phyloP scores from a whole-genome alignment of 2,113 vertebrate species.

The Bungarus multicinctus region DNA sequence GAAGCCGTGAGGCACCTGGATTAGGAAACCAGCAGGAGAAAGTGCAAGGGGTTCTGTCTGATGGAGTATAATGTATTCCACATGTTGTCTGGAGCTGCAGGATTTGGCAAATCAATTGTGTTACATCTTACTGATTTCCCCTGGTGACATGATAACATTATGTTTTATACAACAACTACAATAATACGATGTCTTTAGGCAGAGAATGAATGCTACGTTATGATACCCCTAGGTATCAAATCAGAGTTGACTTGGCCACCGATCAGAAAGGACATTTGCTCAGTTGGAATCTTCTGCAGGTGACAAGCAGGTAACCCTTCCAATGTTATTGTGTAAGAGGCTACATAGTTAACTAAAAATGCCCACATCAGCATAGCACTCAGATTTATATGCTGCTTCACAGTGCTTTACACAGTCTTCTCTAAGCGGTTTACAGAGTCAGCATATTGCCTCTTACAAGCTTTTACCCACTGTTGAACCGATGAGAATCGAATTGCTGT shows the following conservation, averaged over 20 bases:
- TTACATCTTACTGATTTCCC: not conserved
- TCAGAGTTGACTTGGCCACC: not conserved
- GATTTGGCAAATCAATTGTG: not conserved
- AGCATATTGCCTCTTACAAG: not conserved
- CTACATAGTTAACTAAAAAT: not conserved
- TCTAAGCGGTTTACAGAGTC: not conserved
- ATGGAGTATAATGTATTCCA: not conserved
- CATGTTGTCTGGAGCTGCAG: not conserved
- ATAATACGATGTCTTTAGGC: not conserved
- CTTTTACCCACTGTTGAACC: not conserved
- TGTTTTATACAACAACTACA: not conserved
- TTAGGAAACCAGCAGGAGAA: not conserved
- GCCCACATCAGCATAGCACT: not conserved
- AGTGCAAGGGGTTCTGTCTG: not conserved
- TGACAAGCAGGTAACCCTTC: not conserved
- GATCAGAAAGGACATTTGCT: not conserved
- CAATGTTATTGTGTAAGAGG: not conserved
- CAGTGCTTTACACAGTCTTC: not conserved
- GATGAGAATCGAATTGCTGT: not conserved
- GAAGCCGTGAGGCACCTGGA: not conserved
- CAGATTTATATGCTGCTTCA: not conserved
- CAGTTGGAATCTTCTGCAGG: not conserved
- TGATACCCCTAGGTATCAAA: slow-evolving; percentile 5
- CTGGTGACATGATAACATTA: not conserved
- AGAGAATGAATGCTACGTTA: slow-evolving; percentile 1